These are phyloP conservation scores for Bradypus variegatus DNA, from an alignment of 2,797 vertebrate genomes.

Conservation along the genomic window DNA sequence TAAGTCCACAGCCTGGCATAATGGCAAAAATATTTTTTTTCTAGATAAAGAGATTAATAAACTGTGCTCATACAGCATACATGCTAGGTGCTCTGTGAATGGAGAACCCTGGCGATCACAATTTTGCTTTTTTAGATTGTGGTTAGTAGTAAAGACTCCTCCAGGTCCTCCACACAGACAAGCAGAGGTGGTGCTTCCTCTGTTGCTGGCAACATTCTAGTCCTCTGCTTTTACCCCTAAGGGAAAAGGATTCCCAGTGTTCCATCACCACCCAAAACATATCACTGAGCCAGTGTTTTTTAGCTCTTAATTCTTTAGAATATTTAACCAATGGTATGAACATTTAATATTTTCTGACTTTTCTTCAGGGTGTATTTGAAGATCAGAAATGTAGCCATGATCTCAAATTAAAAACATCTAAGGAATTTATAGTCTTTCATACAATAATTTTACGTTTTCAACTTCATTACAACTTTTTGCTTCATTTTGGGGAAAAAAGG, in stretches of 20 bases:
- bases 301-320: not conserved
- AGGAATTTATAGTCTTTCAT: not conserved
- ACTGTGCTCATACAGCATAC: not conserved
- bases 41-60: not conserved
- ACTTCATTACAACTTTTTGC: not conserved
- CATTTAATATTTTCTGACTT: not conserved
- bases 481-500: not conserved
- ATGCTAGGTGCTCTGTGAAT: not conserved
- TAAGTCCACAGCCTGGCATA: not conserved
- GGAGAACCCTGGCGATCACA: not conserved
- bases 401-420: not conserved
- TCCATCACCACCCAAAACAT: not conserved
- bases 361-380: not conserved
- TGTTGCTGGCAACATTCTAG: not conserved
- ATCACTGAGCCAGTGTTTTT: not conserved
- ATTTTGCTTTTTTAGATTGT: not conserved
- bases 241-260: not conserved
- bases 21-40: not conserved
- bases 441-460: not conserved
- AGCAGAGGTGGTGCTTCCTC: rapidly evolving
- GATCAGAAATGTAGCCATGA: not conserved
- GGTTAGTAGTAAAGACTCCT: rapidly evolving
- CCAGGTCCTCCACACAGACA: not conserved
- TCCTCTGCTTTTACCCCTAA: not conserved
- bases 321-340: not conserved